Base-by-base conservation (phyloP, 2,797 vertebrate genomes). In the Eurystomus glaucurus region DNA sequence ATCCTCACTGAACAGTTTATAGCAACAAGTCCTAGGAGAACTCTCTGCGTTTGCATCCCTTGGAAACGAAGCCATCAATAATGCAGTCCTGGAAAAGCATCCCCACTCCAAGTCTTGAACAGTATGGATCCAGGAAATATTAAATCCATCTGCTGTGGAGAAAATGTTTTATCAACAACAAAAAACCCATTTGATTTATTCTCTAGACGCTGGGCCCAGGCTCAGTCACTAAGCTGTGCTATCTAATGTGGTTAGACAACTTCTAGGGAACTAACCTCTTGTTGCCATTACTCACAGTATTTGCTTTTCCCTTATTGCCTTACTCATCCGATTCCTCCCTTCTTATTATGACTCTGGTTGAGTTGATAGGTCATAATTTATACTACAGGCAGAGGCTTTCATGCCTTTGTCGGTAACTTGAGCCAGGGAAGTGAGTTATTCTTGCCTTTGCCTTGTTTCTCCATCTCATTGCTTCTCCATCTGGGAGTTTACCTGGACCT, bases 241-340 rank as follows among this genome's bases (percentile, higher is more conserved):
- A 97, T 97, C 97, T 97, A 93, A 97, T 97, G 97, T 97, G 97
- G 97, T 98, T 82, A 97, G 95, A 97, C 92, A 90, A 96, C 94
- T 97, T 98, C 95, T 90, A 97, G 96, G 95, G 94, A 97, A 95
- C 90, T 91, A 96, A 69, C 96, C 93, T 97, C 66, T 52, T 95
- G 91, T 92, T 96, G 96, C 96, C 89, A 95, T 97, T 97, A 97
- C 95, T 97, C 97, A 97, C 78, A 37, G 48, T 95, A 80, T 98
- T 97, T 98, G 83, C 95, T 97, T 97, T 97, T 84, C 95, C 88
- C 82, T 58, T 90, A 45, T 81, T 81, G 96, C 83, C 83, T 97
- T 97, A 96, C 94, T 98, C 97, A 95, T 96, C 93, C 88, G 92
- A 96, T 95, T 97, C 95, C 95, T 97, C 91, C 91, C 90, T 95